Conservation (phyloP, 2,113 vertebrate genomes). For the Mobula hypostoma region DNA sequence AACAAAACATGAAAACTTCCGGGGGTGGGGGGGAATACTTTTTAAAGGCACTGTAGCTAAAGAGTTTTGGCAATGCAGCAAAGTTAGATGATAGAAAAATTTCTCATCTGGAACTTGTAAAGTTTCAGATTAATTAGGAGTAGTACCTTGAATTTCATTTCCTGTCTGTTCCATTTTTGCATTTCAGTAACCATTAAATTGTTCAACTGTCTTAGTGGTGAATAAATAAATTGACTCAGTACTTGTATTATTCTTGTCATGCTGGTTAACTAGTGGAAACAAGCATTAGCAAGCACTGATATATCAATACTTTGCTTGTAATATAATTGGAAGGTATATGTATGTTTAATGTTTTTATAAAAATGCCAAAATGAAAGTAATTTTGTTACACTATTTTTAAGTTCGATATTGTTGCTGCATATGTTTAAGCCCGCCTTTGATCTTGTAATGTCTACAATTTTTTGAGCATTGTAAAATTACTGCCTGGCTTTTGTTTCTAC, state of each 20-base stretch:
- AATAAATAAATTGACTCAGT: background rate
- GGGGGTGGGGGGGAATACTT: no score
- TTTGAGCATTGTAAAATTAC: background rate
- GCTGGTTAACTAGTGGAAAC: background rate
- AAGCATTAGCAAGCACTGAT: background rate
- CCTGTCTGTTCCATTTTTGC: background rate
- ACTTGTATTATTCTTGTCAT: background rate
- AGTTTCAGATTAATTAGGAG: background rate
- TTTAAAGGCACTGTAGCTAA: background rate
- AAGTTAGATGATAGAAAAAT: background rate
- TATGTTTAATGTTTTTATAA: no score
- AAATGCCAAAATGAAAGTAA: no score
- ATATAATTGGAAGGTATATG: background rate
- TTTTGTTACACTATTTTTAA: no score
- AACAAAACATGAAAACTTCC: no score
- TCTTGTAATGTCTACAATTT: background rate
- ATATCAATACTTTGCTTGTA: background rate
- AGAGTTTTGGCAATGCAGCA: background rate
- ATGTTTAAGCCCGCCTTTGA: background rate
- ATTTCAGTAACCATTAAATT: background rate
- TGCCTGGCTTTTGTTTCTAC: background rate
- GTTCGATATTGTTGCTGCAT: no score
- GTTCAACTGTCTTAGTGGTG: background rate
- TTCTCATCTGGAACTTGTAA: background rate
- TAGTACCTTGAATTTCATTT: background rate